These are phyloP conservation scores for Mythimna ferrago DNA, from an alignment of 2,888 invertebrate genomes.

Conservation along the genomic window DNA sequence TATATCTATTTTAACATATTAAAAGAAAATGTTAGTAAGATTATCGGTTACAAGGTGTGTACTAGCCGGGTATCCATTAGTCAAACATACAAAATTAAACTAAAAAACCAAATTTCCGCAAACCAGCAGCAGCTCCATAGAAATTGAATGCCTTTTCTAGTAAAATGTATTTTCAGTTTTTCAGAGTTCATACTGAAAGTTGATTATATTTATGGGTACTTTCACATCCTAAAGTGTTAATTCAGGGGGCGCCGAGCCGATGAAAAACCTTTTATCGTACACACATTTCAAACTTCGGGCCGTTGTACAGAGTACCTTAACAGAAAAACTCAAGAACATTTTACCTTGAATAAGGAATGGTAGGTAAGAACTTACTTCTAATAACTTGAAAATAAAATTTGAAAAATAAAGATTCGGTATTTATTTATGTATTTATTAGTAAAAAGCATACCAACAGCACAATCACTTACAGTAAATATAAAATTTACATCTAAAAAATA, in stretches of 20 bases:
- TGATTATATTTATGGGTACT: background rate
- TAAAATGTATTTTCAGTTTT: background rate
- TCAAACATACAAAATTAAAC: too few species aligned
- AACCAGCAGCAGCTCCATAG: background rate
- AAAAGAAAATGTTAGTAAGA: too few species aligned
- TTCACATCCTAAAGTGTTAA: background rate
- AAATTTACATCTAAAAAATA: too few species aligned
- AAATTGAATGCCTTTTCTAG: background rate
- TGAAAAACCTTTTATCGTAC: background rate
- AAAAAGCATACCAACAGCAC: too few species aligned
- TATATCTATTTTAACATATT: too few species aligned
- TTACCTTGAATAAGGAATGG: background rate
- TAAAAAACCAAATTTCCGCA: too few species aligned
- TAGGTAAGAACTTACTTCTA: background rate
- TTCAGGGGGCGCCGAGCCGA: background rate
- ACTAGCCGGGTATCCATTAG: too few species aligned
- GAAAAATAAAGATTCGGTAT: too few species aligned
- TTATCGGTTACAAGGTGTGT: too few species aligned
- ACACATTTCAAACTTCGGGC: background rate
- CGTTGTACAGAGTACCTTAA: background rate
- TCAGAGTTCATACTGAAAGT: background rate
- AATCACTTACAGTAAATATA: too few species aligned
- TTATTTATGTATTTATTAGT: too few species aligned
- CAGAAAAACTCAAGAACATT: background rate
- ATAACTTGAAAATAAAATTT: too few species aligned